Percentiles rank a stretch among this genome's conserved stretches.
Evolutionary conservation across 2,113 vertebrate genomes (phyloP).

Genomic region (Solea solea): DNA sequence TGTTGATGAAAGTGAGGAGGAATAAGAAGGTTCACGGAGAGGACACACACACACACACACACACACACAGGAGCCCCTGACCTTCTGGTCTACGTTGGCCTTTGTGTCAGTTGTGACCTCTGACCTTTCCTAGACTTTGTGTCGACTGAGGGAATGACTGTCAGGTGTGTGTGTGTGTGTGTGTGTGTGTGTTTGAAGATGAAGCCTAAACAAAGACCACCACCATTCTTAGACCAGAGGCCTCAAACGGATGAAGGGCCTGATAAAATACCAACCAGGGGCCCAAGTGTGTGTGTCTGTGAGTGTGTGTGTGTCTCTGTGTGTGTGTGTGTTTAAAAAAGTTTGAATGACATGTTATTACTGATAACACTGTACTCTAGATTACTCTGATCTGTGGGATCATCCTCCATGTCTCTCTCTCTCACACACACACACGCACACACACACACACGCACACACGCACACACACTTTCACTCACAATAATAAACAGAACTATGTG

Average conservation of each 20-base stretch:
- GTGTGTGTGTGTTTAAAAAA: constrained; percentile 3
- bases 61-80: constrained; percentile 32
- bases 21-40: too few relatives aligned
- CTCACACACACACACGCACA: neutral
- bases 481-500: too few relatives aligned
- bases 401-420: too few relatives aligned
- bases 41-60: constrained; percentile 31
- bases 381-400: too few relatives aligned
- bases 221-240: neutral
- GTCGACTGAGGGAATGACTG: constrained; percentile 10
- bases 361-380: too few relatives aligned
- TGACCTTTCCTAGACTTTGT: constrained; percentile 44
- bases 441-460: neutral
- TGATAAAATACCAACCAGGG: constrained; percentile 10
- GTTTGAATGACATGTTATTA: constrained; percentile 6
- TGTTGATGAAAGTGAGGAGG: too few relatives aligned
- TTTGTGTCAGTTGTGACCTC: constrained; percentile 46
- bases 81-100: constrained; percentile 19
- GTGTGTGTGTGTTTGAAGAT: constrained; percentile 4
- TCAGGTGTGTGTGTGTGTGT: constrained; percentile 41
- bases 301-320: constrained; percentile 3
- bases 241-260: constrained; percentile 1
- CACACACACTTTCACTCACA: too few relatives aligned
- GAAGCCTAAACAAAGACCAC: constrained; percentile 12
- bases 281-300: constrained; percentile 11